phyloP scores from a whole-genome alignment of 2,797 vertebrate genomes.

The Mycteria americana region DNA sequence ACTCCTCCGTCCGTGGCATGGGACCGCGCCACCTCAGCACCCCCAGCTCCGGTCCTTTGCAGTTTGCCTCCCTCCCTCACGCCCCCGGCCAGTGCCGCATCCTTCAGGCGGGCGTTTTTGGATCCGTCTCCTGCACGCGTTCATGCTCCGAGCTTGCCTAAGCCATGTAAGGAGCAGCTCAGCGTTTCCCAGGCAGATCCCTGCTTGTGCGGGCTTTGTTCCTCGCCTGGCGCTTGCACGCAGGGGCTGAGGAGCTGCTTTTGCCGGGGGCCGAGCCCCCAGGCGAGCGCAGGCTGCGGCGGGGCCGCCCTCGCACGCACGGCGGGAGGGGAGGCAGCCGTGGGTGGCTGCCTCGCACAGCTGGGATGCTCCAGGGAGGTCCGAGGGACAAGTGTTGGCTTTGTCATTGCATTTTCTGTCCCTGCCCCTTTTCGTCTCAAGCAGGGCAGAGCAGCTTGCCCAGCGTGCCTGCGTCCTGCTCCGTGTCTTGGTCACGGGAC shows the following conservation, averaged over 20 bases:
- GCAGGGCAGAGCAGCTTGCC: not conserved
- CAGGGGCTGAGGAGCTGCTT: not conserved
- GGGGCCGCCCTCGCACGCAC: not conserved
- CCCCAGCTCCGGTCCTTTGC: not conserved
- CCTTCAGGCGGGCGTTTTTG: accelerated
- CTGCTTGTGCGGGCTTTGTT: not conserved
- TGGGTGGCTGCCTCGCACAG: not conserved
- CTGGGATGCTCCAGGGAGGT: slow-evolving; percentile 14
- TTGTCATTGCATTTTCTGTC: not conserved
- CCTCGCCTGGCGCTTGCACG: not conserved
- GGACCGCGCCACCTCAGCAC: not conserved
- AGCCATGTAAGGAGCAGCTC: not conserved
- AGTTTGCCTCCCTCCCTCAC: not conserved
- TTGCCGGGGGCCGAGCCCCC: not conserved
- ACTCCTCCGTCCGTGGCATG: accelerated
- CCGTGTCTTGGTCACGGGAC: not conserved
- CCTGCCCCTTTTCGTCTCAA: not conserved
- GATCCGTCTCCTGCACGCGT: accelerated
- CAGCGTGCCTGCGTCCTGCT: not conserved
- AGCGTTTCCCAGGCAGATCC: not conserved
- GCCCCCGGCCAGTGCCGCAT: accelerated
- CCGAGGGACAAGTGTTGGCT: not conserved
- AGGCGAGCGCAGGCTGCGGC: not conserved
- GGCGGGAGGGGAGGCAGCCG: not conserved
- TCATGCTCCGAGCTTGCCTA: not conserved